These are phyloP conservation scores for Larimichthys polyactis DNA, from an alignment of 2,113 vertebrate genomes.

Conservation along the genomic window DNA sequence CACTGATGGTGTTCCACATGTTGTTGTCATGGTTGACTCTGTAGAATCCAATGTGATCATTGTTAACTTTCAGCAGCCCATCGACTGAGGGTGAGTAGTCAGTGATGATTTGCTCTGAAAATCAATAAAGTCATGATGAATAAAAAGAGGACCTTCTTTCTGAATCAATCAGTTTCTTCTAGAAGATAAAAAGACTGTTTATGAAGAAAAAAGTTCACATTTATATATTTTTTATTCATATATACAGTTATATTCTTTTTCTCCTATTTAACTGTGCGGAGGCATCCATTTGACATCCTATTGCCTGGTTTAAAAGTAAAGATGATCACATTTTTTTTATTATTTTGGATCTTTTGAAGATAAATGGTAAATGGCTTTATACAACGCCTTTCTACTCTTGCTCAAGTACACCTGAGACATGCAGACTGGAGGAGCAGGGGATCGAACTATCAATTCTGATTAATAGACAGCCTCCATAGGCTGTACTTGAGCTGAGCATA, in stretches of 20 bases:
- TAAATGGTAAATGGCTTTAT: no score
- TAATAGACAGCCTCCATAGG: no score
- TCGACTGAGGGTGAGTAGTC: conserved; percentile 49
- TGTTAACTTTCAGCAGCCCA: conserved; percentile 87
- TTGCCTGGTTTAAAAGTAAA: neutral
- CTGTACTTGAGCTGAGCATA: neutral
- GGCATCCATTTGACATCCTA: neutral
- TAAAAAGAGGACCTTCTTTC: neutral
- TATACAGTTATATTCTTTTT: neutral
- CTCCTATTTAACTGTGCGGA: neutral
- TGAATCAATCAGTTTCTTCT: neutral
- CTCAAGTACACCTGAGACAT: no score
- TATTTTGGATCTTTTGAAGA: neutral
- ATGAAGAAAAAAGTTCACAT: neutral
- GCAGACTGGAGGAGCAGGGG: no score
- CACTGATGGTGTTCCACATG: conserved; percentile 84
- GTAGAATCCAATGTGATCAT: conserved; percentile 93
- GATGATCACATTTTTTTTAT: neutral
- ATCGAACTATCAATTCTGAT: no score
- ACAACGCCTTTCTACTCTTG: no score
- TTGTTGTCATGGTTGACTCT: conserved; percentile 88
- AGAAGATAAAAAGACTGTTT: neutral
- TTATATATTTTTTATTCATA: neutral
- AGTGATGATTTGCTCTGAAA: conserved; percentile 80
- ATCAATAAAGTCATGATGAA: neutral